phyloP scores from a whole-genome alignment of 1,140 invertebrate genomes.

The Tenebrio molitor region DNA sequence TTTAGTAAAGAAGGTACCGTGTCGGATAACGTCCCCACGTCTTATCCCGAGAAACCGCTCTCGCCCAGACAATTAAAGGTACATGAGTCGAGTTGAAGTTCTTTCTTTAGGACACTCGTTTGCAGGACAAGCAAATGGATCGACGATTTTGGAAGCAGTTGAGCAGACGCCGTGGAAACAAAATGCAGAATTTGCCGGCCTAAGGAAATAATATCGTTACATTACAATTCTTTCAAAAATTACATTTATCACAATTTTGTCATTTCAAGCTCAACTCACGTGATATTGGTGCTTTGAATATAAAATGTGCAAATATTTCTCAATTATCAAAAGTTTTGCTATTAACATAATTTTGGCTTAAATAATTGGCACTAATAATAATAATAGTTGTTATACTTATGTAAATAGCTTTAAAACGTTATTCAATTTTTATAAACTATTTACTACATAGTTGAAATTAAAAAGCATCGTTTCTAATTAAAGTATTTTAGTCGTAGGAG shows the following conservation, averaged over 20 bases:
- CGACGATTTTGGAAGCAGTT: slow-evolving; percentile 71
- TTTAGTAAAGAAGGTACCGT: slow-evolving; percentile 60
- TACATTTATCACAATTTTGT: slow-evolving; percentile 32
- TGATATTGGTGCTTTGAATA: slow-evolving; percentile 54
- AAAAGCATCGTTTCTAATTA: slow-evolving; percentile 36
- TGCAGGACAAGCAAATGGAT: slow-evolving; percentile 70
- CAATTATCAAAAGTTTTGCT: slow-evolving; percentile 26
- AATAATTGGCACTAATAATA: slow-evolving; percentile 42
- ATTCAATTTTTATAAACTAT: slow-evolving; percentile 47
- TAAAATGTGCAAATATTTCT: slow-evolving; percentile 36
- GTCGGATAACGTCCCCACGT: slow-evolving; percentile 60
- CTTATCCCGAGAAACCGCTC: slow-evolving; percentile 63
- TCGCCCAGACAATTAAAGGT: slow-evolving; percentile 69
- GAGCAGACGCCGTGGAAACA: slow-evolving; percentile 68
- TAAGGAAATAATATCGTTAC: slow-evolving; percentile 48
- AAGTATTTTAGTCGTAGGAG: slow-evolving; percentile 41
- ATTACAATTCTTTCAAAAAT: background rate
- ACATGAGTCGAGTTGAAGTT: slow-evolving; percentile 47
- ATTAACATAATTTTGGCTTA: slow-evolving; percentile 35
- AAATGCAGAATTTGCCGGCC: slow-evolving; percentile 59
- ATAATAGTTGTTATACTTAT: slow-evolving; percentile 34
- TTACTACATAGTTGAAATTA: slow-evolving; percentile 23
- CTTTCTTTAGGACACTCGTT: slow-evolving; percentile 6
- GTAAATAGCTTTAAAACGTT: slow-evolving; percentile 43
- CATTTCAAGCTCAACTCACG: slow-evolving; percentile 53